phyloP scores from a whole-genome alignment of 1,140 invertebrate genomes.

The Atopsyche davidsoni region DNA sequence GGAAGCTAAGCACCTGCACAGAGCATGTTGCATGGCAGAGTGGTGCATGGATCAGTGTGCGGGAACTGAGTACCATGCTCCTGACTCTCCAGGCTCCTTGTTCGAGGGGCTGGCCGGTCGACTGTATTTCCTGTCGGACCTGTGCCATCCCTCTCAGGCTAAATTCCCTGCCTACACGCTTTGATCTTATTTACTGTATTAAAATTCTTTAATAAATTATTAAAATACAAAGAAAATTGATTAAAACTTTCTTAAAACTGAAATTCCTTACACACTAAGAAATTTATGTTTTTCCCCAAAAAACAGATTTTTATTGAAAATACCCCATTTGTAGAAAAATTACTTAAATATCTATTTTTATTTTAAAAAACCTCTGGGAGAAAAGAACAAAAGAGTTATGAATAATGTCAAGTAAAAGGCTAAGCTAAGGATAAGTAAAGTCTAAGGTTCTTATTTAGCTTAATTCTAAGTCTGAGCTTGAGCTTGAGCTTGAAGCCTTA shows the following conservation, averaged over 20 bases:
- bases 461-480: neutral
- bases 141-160: slow-evolving; percentile 53
- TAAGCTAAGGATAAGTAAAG: neutral
- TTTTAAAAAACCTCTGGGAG: neutral
- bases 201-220: neutral
- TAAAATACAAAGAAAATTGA: neutral
- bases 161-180: slow-evolving; percentile 58
- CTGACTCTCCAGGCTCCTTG: slow-evolving; percentile 77
- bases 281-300: too few relatives aligned
- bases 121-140: slow-evolving; percentile 64
- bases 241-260: neutral
- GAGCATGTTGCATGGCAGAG: slow-evolving; percentile 74
- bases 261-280: neutral
- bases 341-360: neutral
- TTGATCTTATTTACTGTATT: neutral
- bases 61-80: slow-evolving; percentile 55
- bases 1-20: slow-evolving; percentile 65
- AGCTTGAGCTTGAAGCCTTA: neutral
- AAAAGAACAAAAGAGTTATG: neutral
- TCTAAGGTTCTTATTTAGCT: neutral
- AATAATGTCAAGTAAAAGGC: too few relatives aligned
- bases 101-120: slow-evolving; percentile 77
- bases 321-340: neutral
- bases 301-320: too few relatives aligned
- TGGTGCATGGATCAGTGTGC: slow-evolving; percentile 74